Conservation (phyloP, 2,888 invertebrate species). For the Isotomurus palustris region DNA sequence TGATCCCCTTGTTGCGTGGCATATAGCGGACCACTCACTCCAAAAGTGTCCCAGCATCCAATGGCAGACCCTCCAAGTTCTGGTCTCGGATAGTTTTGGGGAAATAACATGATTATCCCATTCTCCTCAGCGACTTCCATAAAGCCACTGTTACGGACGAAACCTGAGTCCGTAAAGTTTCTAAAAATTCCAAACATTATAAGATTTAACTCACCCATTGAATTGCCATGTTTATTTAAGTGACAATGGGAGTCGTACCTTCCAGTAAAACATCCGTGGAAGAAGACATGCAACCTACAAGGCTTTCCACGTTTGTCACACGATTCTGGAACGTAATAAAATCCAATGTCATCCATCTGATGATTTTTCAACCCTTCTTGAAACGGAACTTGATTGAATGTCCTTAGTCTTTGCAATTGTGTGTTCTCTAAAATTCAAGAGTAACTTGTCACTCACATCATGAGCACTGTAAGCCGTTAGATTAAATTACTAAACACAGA, state of each 20-base stretch:
- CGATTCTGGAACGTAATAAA: slow-evolving; percentile 14
- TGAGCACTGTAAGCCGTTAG: not conserved
- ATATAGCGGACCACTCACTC: not conserved
- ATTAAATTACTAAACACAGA: not conserved
- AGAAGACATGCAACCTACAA: slow-evolving; percentile 28
- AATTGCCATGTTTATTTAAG: not conserved
- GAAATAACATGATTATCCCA: slow-evolving; percentile 2
- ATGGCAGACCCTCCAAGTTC: not conserved
- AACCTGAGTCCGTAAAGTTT: slow-evolving; percentile 12
- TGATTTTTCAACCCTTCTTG: not conserved
- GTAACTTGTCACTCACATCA: not conserved
- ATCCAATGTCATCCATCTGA: slow-evolving; percentile 21
- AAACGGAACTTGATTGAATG: slow-evolving; percentile 20
- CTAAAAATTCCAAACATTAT: slow-evolving; percentile 1
- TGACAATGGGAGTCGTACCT: slow-evolving; percentile 5
- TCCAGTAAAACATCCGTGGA: slow-evolving; percentile 26
- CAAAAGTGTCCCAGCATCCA: slow-evolving; percentile 1
- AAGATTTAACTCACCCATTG: not conserved
- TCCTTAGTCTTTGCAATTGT: not conserved
- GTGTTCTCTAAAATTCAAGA: not conserved
- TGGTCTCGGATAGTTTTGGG: not conserved
- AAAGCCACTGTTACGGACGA: slow-evolving; percentile 31
- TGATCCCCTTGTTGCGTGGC: not conserved
- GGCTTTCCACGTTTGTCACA: slow-evolving; percentile 1
- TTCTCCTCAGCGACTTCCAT: slow-evolving; percentile 33